Conservation (phyloP, 2,797 vertebrate genomes). For the Spinus olivaceus region DNA sequence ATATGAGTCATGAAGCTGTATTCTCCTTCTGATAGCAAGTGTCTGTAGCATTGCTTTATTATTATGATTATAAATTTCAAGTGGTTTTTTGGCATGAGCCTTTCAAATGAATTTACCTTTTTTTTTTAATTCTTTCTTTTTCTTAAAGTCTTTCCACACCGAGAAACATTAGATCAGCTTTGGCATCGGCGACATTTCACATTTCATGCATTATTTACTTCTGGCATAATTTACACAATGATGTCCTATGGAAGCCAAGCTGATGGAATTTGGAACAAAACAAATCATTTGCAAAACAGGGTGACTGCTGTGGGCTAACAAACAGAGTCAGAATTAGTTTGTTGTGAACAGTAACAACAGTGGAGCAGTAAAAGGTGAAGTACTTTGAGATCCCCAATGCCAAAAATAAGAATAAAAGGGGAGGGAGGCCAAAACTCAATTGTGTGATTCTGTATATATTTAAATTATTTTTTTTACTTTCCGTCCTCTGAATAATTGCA, state of each 20-base stretch:
- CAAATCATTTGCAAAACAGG: not conserved
- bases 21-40: not conserved
- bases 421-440: not conserved
- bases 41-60: not conserved
- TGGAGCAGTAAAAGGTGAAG: not conserved
- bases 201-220: conserved; percentile 51
- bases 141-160: not conserved
- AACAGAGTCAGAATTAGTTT: not conserved
- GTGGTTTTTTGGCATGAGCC: not conserved
- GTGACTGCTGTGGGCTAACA: not conserved
- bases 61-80: not conserved
- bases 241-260: conserved; percentile 8
- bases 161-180: conserved; percentile 24
- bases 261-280: not conserved
- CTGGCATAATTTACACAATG: not conserved
- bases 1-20: conserved; percentile 23
- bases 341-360: not conserved
- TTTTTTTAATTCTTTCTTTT: not conserved
- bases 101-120: not conserved
- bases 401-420: not conserved
- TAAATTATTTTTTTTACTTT: not conserved
- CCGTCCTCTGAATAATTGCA: not conserved
- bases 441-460: not conserved
- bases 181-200: conserved; percentile 4
- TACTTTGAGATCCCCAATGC: not conserved